Conservation (phyloP, 2,113 vertebrate species). For the Rhombomys opimus region DNA sequence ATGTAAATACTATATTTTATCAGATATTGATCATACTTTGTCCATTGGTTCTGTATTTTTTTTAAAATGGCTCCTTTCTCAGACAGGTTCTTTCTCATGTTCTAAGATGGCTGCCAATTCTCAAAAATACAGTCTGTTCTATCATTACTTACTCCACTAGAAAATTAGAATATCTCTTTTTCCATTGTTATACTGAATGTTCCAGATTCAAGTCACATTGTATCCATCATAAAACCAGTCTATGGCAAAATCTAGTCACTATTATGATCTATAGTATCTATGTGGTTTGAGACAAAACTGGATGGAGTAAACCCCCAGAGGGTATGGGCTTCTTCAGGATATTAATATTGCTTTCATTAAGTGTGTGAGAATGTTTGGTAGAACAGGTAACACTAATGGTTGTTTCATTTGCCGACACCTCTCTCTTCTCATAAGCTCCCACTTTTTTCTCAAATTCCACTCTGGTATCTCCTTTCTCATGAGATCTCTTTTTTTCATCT, state of each 20-base stretch:
- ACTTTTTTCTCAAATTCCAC: neutral
- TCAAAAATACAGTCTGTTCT: neutral
- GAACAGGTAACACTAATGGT: neutral
- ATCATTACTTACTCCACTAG: neutral
- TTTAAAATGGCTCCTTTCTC: neutral
- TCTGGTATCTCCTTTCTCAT: neutral
- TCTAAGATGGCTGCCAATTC: neutral
- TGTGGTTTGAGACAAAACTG: neutral
- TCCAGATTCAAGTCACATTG: no score
- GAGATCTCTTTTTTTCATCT: neutral
- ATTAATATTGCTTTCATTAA: neutral
- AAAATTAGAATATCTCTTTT: no score
- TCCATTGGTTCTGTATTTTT: neutral
- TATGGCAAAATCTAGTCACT: neutral
- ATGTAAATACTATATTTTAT: neutral
- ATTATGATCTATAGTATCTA: neutral
- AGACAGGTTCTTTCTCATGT: neutral
- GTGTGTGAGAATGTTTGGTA: neutral
- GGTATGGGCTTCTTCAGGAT: neutral
- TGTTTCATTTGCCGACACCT: neutral
- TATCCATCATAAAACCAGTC: neutral
- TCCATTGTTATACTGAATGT: no score
- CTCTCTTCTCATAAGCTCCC: neutral
- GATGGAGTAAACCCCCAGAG: neutral
- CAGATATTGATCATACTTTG: neutral